Conservation (phyloP, 2,113 vertebrate genomes). For the Vulpes vulpes region DNA sequence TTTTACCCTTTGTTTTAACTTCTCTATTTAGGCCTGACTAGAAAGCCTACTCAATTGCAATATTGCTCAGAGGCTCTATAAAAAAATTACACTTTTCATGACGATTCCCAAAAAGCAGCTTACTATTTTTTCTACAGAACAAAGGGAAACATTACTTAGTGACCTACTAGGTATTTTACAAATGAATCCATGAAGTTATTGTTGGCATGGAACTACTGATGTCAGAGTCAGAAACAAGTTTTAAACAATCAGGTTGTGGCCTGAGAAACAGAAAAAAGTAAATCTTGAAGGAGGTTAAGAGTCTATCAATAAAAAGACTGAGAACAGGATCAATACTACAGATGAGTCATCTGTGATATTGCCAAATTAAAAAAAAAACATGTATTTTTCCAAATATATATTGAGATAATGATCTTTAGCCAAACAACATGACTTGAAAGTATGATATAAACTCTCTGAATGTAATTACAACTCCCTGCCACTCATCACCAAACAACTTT, state of each 20-base stretch:
- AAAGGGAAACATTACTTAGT: constrained; percentile 46
- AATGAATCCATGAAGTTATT: neutral
- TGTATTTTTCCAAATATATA: neutral
- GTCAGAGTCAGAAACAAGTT: constrained; percentile 28
- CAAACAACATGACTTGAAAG: constrained; percentile 35
- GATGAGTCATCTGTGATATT: neutral
- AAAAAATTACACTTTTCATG: neutral
- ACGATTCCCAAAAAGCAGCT: neutral
- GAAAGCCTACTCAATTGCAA: neutral
- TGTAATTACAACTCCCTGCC: neutral
- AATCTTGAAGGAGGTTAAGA: neutral
- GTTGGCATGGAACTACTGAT: neutral
- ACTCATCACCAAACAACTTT: neutral
- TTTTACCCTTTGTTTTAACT: neutral
- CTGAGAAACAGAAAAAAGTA: neutral
- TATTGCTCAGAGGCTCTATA: neutral
- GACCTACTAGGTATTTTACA: neutral
- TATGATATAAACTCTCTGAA: neutral
- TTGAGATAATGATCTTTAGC: neutral
- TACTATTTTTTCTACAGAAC: neutral
- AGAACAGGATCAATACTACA: neutral
- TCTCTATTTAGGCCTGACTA: constrained; percentile 18
- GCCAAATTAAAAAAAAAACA: neutral
- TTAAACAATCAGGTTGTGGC: neutral
- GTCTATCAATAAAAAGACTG: neutral